These are phyloP conservation scores for Paradisaea rubra DNA, from an alignment of 2,113 vertebrate genomes.

Conservation along the genomic window DNA sequence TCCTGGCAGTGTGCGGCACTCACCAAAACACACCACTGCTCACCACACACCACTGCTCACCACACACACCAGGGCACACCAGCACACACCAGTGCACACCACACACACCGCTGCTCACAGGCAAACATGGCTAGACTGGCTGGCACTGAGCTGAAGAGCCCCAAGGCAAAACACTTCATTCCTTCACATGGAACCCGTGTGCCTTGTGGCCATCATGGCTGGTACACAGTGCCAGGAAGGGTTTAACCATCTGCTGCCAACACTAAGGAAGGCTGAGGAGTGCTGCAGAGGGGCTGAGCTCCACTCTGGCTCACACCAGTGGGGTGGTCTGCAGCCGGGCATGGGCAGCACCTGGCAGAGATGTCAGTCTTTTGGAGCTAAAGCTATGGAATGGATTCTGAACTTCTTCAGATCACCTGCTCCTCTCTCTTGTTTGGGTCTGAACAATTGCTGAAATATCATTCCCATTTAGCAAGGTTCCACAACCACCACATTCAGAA, in stretches of 20 bases:
- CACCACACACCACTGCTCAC: too few relatives aligned
- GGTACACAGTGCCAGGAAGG: background rate
- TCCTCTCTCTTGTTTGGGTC: background rate
- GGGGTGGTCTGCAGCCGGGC: background rate
- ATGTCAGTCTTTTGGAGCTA: background rate
- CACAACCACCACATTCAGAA: background rate
- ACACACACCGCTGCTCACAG: background rate
- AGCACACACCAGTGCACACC: background rate
- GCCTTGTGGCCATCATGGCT: background rate
- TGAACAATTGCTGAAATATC: background rate
- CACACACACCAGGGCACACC: background rate
- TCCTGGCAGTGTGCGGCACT: background rate
- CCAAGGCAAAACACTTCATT: background rate
- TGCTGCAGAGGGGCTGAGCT: background rate
- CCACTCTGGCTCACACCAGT: background rate
- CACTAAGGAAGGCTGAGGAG: background rate
- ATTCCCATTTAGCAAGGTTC: background rate
- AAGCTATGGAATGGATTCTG: background rate
- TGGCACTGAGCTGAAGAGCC: background rate
- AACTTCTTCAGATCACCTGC: background rate
- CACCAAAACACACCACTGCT: background rate
- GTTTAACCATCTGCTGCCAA: background rate
- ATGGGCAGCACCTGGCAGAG: background rate
- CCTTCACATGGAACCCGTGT: background rate
- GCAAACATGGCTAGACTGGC: background rate